Base-by-base conservation (phyloP, 2,113 vertebrate species). In the Leptobrachium ailaonicum region DNA sequence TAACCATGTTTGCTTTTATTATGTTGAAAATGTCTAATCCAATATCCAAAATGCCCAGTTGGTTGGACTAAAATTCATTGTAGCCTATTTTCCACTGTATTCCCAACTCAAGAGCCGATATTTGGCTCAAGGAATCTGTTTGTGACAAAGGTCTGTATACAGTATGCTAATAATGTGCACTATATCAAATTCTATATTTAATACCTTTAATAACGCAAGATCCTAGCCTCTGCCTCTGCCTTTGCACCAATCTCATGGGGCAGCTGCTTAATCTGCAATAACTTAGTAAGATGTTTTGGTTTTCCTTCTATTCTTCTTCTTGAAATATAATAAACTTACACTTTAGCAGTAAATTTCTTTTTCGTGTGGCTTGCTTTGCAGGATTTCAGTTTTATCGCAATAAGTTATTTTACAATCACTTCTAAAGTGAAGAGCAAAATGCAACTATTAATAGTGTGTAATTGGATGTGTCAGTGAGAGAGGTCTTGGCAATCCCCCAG, bases 401-500 rank as follows among this genome's bases (percentile, higher is more conserved):
- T 41, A 66, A 6, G 6, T 70, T 40, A 47, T 45, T 77, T 77
- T 62, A 40, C 10, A 40, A 62, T 70, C 54, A 2, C 5, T 47
- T 71, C 58, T 66, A 7, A 3, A 12, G 47, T 70, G 75, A 77
- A 66, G 62, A 14, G 8, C 56, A 44, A 66, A 69, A 70, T 77
- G 54, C 58, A 62, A 45, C 41, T 77, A 64, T 77, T 77, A 77
- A 77, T 71, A 62, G 54, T 12, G n/a, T 68, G 62, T 60, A 77
- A 70, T 70, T 77, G 66, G 43, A 53, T 56, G 14, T 77, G 76
- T 71, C 76, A 77, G 4, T 11, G 63, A 14, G 11, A 58, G 58
- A 43, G 4, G 40, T 56, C 67, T 50, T 71, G 76, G 76, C 76
- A 47, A 10, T 0, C 14, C 53, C 68, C 76, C 76, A 70, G 67